phyloP scores from a whole-genome alignment of 2,888 invertebrate genomes.

The Phragmatobia fuliginosa region DNA sequence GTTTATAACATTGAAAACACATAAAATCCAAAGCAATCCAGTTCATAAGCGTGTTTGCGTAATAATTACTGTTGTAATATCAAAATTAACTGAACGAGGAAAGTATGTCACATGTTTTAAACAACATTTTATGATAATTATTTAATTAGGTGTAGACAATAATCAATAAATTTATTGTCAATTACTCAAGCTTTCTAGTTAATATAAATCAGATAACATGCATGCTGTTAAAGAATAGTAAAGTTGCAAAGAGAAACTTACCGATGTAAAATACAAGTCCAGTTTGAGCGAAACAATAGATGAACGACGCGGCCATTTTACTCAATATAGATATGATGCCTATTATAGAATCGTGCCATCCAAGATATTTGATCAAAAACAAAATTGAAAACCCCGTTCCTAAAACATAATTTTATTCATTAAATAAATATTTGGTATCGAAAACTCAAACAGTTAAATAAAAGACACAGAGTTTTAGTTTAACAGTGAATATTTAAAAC shows the following conservation, averaged over 20 bases:
- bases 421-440: neutral
- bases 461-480: neutral
- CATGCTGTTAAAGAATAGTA: neutral
- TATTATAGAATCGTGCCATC: conserved; percentile 93
- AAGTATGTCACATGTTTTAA: no score
- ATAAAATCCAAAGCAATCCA: neutral
- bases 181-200: neutral
- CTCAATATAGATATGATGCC: conserved; percentile 93
- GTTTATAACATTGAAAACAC: neutral
- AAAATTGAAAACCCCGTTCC: conserved; percentile 73
- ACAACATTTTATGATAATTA: no score
- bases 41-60: neutral
- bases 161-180: neutral
- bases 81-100: no score
- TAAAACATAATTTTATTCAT: conserved; percentile 48
- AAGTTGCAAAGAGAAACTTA: conserved; percentile 10
- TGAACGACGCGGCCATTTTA: conserved; percentile 92
- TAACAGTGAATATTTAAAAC: neutral
- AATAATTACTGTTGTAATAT: neutral
- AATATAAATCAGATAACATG: no score
- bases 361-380: conserved; percentile 79
- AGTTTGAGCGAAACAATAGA: conserved; percentile 92
- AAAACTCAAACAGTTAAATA: neutral
- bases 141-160: neutral
- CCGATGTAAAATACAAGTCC: conserved; percentile 92